Percentiles rank a stretch among this genome's conserved stretches.
Conservation (phyloP, 2,113 vertebrate species). For the Aspiorhynchus laticeps region DNA sequence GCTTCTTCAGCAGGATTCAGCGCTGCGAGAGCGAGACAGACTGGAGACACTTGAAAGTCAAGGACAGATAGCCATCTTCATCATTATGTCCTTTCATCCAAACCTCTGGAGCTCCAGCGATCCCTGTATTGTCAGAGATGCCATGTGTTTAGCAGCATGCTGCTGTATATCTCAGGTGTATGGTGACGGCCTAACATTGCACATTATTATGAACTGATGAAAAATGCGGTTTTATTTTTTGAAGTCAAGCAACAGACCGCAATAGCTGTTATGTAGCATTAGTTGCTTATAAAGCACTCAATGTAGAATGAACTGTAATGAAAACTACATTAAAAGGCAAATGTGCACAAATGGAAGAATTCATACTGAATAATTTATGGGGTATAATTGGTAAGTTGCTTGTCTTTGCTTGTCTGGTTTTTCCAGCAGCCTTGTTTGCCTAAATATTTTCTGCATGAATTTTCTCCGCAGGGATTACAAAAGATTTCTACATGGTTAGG, state of each 20-base stretch:
- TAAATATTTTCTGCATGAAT: not conserved
- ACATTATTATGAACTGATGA: not conserved
- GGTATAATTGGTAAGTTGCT: not conserved
- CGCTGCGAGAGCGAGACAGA: constrained; percentile 87
- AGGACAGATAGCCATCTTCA: not conserved
- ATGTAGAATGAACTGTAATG: constrained; percentile 37
- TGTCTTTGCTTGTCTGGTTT: not conserved
- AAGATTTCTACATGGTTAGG: not conserved
- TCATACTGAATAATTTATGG: constrained; percentile 18
- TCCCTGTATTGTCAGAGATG: not conserved
- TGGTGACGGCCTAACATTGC: not conserved
- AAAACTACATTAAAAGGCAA: constrained; percentile 28
- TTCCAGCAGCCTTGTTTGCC: not conserved
- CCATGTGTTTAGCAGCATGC: not conserved
- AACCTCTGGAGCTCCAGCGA: not conserved
- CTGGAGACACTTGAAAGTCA: constrained; percentile 80
- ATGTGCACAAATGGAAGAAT: not conserved
- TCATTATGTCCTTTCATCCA: not conserved
- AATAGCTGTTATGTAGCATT: constrained; percentile 16
- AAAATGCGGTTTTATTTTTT: not conserved
- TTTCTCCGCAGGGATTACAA: not conserved
- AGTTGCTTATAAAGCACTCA: not conserved
- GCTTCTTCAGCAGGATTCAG: constrained; percentile 81
- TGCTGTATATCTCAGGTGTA: constrained; percentile 16
- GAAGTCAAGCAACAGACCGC: not conserved